A percentile compares a stretch with the other conserved stretches of the same genome.
Conservation (phyloP, 2,113 vertebrate genomes). For the Chlamydotis undulata region DNA sequence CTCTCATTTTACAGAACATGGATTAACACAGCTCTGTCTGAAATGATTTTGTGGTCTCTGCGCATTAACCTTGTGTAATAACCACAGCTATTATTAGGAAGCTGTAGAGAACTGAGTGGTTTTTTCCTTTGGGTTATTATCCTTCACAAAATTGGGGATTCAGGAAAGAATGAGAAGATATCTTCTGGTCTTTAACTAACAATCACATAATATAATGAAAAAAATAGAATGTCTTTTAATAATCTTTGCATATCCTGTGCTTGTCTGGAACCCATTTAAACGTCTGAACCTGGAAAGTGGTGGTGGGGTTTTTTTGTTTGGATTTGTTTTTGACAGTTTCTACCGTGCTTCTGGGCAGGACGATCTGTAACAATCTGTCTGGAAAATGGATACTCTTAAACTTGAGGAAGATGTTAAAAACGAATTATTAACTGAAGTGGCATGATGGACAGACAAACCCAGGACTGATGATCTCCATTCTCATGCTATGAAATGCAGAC, state of each 20-base stretch:
- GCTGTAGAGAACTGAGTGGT: background rate
- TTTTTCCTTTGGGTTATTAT: background rate
- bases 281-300: background rate
- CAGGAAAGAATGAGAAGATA: background rate
- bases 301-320: background rate
- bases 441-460: background rate
- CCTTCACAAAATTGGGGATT: background rate
- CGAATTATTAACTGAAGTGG: background rate
- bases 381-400: background rate
- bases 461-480: background rate
- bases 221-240: background rate
- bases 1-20: constrained; percentile 1
- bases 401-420: background rate
- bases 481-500: background rate
- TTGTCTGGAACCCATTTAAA: background rate
- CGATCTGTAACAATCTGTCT: background rate
- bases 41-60: background rate
- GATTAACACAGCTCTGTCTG: background rate
- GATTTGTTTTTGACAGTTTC: background rate
- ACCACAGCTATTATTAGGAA: background rate
- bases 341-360: background rate
- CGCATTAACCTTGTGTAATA: background rate
- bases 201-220: background rate
- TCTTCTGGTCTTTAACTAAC: background rate
- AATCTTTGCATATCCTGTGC: background rate